These are phyloP conservation scores for Homalodisca vitripennis DNA, from an alignment of 1,140 invertebrate species.

Conservation along the genomic window DNA sequence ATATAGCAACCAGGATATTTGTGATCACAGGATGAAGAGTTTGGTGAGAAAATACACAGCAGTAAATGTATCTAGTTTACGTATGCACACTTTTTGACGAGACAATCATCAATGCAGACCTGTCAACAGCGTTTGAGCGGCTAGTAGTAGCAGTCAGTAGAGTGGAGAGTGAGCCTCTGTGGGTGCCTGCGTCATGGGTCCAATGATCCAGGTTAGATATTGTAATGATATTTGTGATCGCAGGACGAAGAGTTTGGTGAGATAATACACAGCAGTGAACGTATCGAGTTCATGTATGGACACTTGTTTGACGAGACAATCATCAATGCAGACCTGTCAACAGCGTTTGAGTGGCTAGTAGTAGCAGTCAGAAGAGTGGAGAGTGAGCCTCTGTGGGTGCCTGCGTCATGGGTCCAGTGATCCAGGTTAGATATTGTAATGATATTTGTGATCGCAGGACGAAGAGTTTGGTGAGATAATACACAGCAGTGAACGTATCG, in stretches of 20 bases:
- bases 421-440: no score
- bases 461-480: constrained; percentile 92
- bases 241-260: constrained; percentile 93
- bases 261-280: constrained; percentile 80
- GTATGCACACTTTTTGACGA: constrained; percentile 96
- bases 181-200: constrained; percentile 95
- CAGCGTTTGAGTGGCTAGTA: constrained; percentile 84
- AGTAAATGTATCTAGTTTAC: constrained; percentile 89
- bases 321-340: constrained; percentile 85
- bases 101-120: constrained; percentile 87
- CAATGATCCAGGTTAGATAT: constrained; percentile 59
- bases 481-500: constrained; percentile 82
- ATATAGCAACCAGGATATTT: no score
- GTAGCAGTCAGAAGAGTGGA: constrained; percentile 81
- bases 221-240: no score
- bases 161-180: constrained; percentile 91
- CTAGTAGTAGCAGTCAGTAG: constrained; percentile 77
- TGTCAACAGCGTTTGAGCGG: constrained; percentile 83
- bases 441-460: constrained; percentile 63
- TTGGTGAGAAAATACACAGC: constrained; percentile 84
- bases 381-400: constrained; percentile 95
- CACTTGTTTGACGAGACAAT: constrained; percentile 95
- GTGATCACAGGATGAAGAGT: constrained; percentile 93
- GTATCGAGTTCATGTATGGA: constrained; percentile 92
- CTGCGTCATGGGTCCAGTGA: constrained; percentile 88